Evolutionary conservation across 2,797 vertebrate species (phyloP).

Genomic region (Tapera naevia): DNA sequence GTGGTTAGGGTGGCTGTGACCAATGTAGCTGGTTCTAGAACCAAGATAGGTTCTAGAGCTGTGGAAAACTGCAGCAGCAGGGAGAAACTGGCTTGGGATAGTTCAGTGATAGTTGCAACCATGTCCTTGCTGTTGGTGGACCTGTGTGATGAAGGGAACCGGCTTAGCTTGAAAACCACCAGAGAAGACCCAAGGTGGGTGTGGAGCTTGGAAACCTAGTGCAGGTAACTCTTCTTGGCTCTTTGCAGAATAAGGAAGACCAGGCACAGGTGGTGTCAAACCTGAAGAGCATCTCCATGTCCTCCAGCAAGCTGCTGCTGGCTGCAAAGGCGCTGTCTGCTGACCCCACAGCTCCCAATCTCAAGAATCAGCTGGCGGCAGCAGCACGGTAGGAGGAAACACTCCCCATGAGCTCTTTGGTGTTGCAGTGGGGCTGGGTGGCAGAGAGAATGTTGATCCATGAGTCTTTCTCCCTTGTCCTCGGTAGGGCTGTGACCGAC

Average conservation of each 20-base stretch:
- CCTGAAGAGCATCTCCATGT: slow-evolving; percentile 96
- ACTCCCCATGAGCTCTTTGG: background rate
- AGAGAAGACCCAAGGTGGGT: background rate
- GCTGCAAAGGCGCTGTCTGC: slow-evolving; percentile 91
- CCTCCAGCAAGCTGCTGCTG: slow-evolving; percentile 92
- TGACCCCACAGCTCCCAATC: slow-evolving; percentile 89
- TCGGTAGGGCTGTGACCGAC: slow-evolving; percentile 89
- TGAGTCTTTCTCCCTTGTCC: background rate
- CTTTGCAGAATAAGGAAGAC: slow-evolving; percentile 89
- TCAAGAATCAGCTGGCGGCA: slow-evolving; percentile 92
- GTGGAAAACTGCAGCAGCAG: background rate
- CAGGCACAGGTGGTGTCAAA: slow-evolving; percentile 92
- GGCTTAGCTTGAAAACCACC: background rate
- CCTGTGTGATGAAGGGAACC: background rate
- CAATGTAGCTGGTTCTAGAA: fast-evolving
- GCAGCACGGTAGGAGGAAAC: slow-evolving; percentile 84
- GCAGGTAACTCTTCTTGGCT: background rate
- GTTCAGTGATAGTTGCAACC: fast-evolving
- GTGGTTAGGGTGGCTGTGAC: background rate
- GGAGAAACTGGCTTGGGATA: background rate
- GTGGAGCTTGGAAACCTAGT: background rate
- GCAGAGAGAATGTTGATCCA: background rate
- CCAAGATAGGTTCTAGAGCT: background rate
- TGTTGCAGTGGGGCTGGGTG: background rate
- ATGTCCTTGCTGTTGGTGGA: fast-evolving